Evolutionary conservation across 1,140 invertebrate species (phyloP), one percentile per base, ranked within the genome.

Genomic region (Achatina immaculata): DNA sequence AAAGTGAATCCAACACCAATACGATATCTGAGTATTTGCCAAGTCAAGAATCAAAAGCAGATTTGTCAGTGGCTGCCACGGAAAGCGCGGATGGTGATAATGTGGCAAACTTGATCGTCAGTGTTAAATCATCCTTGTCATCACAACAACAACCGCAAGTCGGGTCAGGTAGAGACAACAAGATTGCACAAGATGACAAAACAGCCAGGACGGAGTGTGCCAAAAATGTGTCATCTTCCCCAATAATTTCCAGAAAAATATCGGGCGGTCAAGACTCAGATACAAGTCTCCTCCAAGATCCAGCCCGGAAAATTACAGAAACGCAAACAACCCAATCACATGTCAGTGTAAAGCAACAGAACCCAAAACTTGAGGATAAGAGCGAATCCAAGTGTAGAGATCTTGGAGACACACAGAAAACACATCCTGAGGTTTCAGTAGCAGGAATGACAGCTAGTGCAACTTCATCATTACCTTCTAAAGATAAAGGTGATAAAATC

Each of bases 171-270:
- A 77, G 77, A 55, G 71, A 81, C 34, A 73, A 82, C 19, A 84
- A 82, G 43, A 81, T 79, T 11, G 79, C 82, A 42, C 82, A 85
- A 58, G 85, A 86, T 58, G 83, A 85, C 66, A 45, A 80, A 48
- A 82, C 81, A 0, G 81, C 82, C 36, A 69, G 81, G 38, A 68
- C 69, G 7, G 66, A 83, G n/a, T 40, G 72, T 7, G 51, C n/a
- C 21, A 4, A 62, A 19, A 71, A 42, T 14, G 36, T 4, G 14
- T 3, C 45, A 48, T 31, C 72, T 51, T 77, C 75, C 2, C 77
- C 77, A 45, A 78, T 2, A 78, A 3, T 68, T 21, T 28, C 40
- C 24, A 68, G 42, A 69, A 68, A 69, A 38, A 62, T 65, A 38
- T 51, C 21, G 34, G 28, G 36, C n/a, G 51, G 19, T 3, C 45